Percentiles rank a stretch among this genome's conserved stretches.
These are phyloP conservation scores for Atethmia centrago DNA, from an alignment of 2,888 invertebrate genomes.

Conservation along the genomic window DNA sequence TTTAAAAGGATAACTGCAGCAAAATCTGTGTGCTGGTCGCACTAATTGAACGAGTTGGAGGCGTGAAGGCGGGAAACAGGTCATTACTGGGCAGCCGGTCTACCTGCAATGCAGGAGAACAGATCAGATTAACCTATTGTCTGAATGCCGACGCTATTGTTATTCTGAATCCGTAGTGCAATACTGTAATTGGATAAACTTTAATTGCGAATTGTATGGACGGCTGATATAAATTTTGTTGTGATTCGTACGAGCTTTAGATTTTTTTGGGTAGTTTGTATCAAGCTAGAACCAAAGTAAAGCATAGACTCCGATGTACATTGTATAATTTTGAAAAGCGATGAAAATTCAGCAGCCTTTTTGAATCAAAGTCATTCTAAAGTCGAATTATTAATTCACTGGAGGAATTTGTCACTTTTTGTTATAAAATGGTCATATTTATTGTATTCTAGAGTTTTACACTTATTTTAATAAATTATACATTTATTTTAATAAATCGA, in stretches of 20 bases:
- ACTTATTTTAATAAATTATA: too few species aligned
- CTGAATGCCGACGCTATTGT: constrained; percentile 47
- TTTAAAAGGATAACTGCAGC: constrained; percentile 39
- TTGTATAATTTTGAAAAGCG: background rate
- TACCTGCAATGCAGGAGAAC: constrained; percentile 65
- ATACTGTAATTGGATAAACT: constrained; percentile 43
- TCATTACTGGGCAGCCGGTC: constrained; percentile 57
- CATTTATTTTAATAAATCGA: too few species aligned
- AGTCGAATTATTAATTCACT: too few species aligned
- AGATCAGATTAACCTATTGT: constrained; percentile 62
- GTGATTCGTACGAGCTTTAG: background rate
- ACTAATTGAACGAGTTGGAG: constrained; percentile 51
- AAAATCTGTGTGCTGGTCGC: constrained; percentile 42
- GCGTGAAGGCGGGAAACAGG: constrained; percentile 60
- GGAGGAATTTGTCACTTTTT: too few species aligned
- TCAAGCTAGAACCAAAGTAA: background rate
- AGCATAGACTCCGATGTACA: background rate
- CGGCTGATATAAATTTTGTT: constrained; percentile 13
- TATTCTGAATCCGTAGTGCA: constrained; percentile 50
- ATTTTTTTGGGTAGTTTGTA: background rate
- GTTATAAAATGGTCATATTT: too few species aligned
- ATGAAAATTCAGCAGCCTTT: background rate
- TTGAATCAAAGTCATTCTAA: background rate
- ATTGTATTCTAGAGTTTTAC: too few species aligned
- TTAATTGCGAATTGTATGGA: constrained; percentile 45